Evolutionary conservation across 2,888 invertebrate genomes (phyloP).

Genomic region (Bhutanitis thaidina): DNA sequence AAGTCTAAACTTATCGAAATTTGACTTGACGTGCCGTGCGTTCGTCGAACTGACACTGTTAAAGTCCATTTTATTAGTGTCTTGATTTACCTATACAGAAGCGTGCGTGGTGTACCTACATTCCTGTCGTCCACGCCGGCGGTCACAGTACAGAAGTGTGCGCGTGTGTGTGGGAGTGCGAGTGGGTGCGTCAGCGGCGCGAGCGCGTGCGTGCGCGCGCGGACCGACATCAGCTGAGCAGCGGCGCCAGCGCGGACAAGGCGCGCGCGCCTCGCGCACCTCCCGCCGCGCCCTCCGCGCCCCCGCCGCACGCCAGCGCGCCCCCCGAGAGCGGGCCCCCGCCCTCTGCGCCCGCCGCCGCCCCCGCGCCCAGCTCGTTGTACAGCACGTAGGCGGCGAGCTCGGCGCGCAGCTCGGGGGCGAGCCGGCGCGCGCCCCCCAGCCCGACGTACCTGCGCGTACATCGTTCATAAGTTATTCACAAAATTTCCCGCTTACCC

Average conservation of each 20-base stretch:
- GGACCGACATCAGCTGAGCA: conserved; percentile 17
- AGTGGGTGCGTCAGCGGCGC: background rate
- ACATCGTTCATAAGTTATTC: no score
- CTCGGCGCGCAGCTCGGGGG: conserved; percentile 48
- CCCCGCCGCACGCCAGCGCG: background rate
- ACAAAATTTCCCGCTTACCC: no score
- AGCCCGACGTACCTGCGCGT: conserved; percentile 60
- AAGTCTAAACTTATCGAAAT: no score
- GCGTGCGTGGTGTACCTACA: no score
- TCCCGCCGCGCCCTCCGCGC: background rate
- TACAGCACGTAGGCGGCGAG: conserved; percentile 78
- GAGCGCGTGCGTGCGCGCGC: conserved; percentile 12
- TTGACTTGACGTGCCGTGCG: no score
- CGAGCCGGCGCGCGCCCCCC: conserved; percentile 37
- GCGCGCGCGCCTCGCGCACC: background rate
- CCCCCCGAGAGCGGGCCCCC: conserved; percentile 37
- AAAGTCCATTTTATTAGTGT: no score
- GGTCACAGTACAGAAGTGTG: no score
- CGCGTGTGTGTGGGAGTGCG: background rate
- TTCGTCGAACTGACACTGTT: no score
- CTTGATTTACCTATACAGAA: no score
- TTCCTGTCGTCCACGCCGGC: no score
- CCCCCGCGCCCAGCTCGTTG: conserved; percentile 73
- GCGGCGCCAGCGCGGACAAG: conserved; percentile 3
- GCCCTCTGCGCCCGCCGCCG: conserved; percentile 29